These are phyloP conservation scores for Phoxinus dragarum DNA, from an alignment of 2,797 vertebrate species.

Conservation along the genomic window DNA sequence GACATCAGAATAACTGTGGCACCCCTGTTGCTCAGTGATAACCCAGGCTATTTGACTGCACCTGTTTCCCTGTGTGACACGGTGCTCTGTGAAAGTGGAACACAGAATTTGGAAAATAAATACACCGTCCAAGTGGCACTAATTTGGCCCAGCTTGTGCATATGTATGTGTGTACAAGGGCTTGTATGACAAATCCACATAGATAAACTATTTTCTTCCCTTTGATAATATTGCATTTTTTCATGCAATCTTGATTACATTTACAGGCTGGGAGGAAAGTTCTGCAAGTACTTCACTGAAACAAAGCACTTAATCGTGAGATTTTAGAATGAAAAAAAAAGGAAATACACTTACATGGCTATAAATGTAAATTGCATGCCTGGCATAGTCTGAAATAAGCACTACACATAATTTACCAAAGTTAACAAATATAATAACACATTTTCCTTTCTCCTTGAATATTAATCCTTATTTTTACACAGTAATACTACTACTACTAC, in stretches of 20 bases:
- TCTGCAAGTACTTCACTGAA: constrained; percentile 18
- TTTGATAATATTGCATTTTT: not conserved
- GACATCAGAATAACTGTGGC: constrained; percentile 43
- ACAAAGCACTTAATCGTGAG: not conserved
- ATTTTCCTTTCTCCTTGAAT: not conserved
- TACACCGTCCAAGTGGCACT: constrained; percentile 36
- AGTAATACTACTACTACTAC: not conserved
- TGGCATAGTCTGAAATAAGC: constrained; percentile 5
- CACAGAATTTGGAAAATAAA: constrained; percentile 44
- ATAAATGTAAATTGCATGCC: constrained; percentile 37
- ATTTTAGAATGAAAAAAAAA: not conserved
- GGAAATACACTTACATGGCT: constrained; percentile 2
- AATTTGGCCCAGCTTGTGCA: constrained; percentile 34
- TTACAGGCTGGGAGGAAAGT: constrained; percentile 25
- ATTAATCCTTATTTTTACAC: not conserved
- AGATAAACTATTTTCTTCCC: not conserved
- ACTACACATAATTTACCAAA: constrained; percentile 6
- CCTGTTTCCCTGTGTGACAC: constrained; percentile 42
- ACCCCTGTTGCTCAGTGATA: constrained; percentile 58
- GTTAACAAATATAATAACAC: not conserved
- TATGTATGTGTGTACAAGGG: constrained; percentile 7
- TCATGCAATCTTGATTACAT: not conserved
- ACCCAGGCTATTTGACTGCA: constrained; percentile 53
- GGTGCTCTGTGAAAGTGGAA: constrained; percentile 27
- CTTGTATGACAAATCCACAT: constrained; percentile 5